Base-by-base conservation (phyloP, 2,797 vertebrate species). In the Sebastes taczanowskii region DNA sequence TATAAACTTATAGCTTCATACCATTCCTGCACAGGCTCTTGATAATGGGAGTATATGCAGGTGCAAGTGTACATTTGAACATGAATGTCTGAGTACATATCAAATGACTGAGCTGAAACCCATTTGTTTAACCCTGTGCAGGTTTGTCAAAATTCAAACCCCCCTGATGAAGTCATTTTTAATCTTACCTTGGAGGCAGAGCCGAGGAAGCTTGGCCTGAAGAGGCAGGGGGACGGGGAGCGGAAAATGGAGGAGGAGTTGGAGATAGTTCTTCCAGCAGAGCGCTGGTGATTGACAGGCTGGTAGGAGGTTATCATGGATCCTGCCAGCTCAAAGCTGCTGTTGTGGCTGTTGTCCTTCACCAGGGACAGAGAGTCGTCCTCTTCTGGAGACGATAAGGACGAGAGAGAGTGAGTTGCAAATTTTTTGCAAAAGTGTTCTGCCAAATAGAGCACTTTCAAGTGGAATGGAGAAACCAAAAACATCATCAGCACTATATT, bases 251-350 rank as follows among this genome's bases (percentile, higher is more conserved):
- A 93, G 11, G 77, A 91, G 82, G 35, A 38, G 35, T 27, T 90
- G 81, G 88, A 89, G 42, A 94, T 86, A 6, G 94, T 96, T 4
- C 96, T 94, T 0, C 96, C 96, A 18, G 91, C 29, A 3, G 96
- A 94, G 27, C 96, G 97, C 81, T 92, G 93, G 52, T 88, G 52
- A 88, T 87, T 97, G 68, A 96, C 95, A 0, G 98, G 99, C 88
- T 99, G 99, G 84, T 99, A 99, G 1, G 97, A 99, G 0, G 98
- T 97, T 74, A 99, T 97, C 95, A 98, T 99, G 69, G 98, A 99
- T 27, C 96, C 96, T 6, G 96, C 96, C 7, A 99, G 91, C 88
- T 99, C 99, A 86, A 99, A 99, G 94, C 99, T 99, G 94, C 98
- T 99, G 91, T 99, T 99, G 88, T 99, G 97, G 89, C 98, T 99